phyloP scores from a whole-genome alignment of 2,797 vertebrate species.

The Sebastes hubbsi region DNA sequence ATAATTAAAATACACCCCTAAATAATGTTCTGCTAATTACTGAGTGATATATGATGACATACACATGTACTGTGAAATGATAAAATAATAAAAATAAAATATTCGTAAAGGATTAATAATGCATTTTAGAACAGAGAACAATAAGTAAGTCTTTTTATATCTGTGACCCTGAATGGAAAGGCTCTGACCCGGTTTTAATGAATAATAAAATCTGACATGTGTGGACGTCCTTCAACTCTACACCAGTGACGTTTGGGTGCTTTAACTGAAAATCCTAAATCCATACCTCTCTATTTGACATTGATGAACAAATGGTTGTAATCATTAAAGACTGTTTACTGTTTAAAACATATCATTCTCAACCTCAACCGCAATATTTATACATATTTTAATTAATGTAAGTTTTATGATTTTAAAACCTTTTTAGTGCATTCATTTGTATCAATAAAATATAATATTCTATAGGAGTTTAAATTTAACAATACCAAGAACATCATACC shows the following conservation, averaged over 20 bases:
- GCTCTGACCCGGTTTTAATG: background rate
- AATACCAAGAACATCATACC: background rate
- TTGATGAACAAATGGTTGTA: background rate
- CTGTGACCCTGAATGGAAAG: background rate
- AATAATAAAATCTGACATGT: slow-evolving; percentile 18
- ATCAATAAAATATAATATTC: background rate
- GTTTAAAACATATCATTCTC: background rate
- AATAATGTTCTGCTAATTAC: background rate
- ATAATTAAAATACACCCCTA: background rate
- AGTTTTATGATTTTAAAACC: background rate
- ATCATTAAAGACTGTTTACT: background rate
- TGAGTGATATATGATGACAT: background rate
- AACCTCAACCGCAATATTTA: background rate
- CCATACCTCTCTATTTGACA: background rate
- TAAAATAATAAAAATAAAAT: background rate
- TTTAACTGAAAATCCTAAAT: slow-evolving; percentile 5
- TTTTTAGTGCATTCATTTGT: background rate
- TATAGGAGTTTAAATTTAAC: background rate
- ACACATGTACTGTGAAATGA: background rate
- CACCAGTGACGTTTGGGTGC: slow-evolving; percentile 62
- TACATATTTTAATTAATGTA: background rate
- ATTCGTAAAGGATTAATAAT: background rate
- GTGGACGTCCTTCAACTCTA: slow-evolving; percentile 40
- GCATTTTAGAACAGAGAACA: background rate
- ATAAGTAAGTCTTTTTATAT: background rate